Base-by-base conservation (phyloP, 1,140 invertebrate species). In the Anoplolepis gracilipes region DNA sequence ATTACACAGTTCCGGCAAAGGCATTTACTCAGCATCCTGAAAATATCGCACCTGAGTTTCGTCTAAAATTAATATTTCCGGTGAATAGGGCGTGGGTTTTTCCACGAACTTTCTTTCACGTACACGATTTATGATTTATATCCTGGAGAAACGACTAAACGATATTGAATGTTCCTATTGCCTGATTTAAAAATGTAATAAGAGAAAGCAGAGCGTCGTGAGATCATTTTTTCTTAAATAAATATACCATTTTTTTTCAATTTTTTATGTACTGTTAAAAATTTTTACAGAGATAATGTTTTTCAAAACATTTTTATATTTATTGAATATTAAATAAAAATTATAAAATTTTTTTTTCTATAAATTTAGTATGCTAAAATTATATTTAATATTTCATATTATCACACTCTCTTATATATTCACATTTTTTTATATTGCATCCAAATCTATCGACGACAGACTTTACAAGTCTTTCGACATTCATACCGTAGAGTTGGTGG, bases 401-500 rank as follows among this genome's bases (percentile, higher is more conserved):
- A n/a, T n/a, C n/a, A 69, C 30, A 57, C 11, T 42, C 28, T 13
- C 69, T 11, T 13, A n/a, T 79, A 25, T 22, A 8, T 13, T 36
- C 13, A 70, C 19, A 13, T 30, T 42, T 49, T 53, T 25, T 78
- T 42, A 42, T 16, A 7, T 16, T 25, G 57, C 69, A 88, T 64
- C 67, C 36, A 64, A 89, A 90, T 73, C 55, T 72, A 11, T 82
- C 7, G 53, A 33, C 53, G 49, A 61, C 53, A 59, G 57, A 75
- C 36, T 42, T 59, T 53, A 36, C 59, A 73, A 49, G 39, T 39
- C n/a, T 87, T 89, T 76, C 88, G 53, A 90, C 70, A 88, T 53
- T 55, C 88, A 91, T 91, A 90, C 85, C 88, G 57, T 77, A 19
- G 33, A 87, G 72, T 39, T 87, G 72, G 70, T 86, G 87, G 87